Conservation (phyloP, 2,113 vertebrate genomes). For the Microcebus jonahi region DNA sequence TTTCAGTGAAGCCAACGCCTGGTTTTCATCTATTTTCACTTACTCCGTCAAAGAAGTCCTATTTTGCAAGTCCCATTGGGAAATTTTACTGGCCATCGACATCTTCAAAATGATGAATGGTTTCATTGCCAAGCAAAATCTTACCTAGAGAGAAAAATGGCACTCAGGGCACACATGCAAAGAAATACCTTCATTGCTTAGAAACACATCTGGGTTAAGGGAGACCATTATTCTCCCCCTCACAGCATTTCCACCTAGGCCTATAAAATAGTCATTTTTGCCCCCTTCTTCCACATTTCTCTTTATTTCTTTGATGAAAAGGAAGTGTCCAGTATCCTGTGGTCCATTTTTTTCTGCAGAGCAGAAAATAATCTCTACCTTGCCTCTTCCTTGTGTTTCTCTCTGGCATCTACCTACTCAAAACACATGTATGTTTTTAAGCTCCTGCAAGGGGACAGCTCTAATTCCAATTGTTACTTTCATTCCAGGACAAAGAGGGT, state of each 20-base stretch:
- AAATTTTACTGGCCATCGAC: neutral
- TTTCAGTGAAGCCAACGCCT: neutral
- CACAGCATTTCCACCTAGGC: neutral
- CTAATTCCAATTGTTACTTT: neutral
- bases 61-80: slow-evolving; percentile 38
- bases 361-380: neutral
- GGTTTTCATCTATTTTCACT: slow-evolving; percentile 51
- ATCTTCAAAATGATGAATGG: slow-evolving; percentile 46
- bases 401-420: neutral
- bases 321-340: neutral
- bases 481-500: neutral
- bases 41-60: slow-evolving; percentile 1
- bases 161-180: neutral
- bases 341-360: neutral
- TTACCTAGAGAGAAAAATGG: neutral
- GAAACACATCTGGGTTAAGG: slow-evolving; percentile 29
- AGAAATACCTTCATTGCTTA: neutral
- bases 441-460: neutral
- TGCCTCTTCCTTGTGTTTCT: neutral
- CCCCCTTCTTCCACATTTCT: neutral
- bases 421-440: neutral
- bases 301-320: neutral
- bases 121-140: slow-evolving; percentile 55
- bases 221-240: slow-evolving; percentile 32
- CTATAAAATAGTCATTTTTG: neutral